A percentile compares a stretch with the other conserved stretches of the same genome.
phyloP scores from a whole-genome alignment of 2,113 vertebrate genomes.

The Falco punctatus region DNA sequence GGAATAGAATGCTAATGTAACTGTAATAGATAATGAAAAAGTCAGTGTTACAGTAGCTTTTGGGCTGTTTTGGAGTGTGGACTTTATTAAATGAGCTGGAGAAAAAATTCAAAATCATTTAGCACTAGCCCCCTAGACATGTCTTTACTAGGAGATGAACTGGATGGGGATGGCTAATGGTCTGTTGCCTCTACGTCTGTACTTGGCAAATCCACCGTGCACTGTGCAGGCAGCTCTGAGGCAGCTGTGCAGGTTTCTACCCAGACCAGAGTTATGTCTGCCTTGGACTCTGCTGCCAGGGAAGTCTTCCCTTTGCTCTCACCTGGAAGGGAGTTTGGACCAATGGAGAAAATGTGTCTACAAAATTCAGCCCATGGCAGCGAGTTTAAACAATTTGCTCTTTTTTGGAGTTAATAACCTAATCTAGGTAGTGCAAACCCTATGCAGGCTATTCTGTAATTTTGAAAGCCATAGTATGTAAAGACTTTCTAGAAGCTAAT shows the following conservation, averaged over 20 bases:
- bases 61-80: neutral
- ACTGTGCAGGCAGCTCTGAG: rapidly evolving
- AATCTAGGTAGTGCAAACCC: neutral
- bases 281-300: neutral
- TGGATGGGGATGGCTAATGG: neutral
- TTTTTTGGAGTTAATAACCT: neutral
- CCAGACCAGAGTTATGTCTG: neutral
- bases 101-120: neutral
- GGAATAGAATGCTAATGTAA: neutral
- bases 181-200: neutral
- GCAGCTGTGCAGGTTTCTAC: neutral
- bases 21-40: neutral
- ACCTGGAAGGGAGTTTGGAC: neutral
- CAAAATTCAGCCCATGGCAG: neutral
- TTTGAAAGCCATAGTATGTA: neutral
- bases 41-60: neutral
- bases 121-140: neutral
- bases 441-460: neutral
- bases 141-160: neutral
- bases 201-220: neutral
- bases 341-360: neutral
- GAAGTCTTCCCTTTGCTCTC: neutral
- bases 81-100: neutral
- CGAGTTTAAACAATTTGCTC: neutral
- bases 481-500: neutral